These are phyloP conservation scores for Drosophila quadrilineata DNA, from an alignment of 1,140 invertebrate genomes.

Conservation along the genomic window DNA sequence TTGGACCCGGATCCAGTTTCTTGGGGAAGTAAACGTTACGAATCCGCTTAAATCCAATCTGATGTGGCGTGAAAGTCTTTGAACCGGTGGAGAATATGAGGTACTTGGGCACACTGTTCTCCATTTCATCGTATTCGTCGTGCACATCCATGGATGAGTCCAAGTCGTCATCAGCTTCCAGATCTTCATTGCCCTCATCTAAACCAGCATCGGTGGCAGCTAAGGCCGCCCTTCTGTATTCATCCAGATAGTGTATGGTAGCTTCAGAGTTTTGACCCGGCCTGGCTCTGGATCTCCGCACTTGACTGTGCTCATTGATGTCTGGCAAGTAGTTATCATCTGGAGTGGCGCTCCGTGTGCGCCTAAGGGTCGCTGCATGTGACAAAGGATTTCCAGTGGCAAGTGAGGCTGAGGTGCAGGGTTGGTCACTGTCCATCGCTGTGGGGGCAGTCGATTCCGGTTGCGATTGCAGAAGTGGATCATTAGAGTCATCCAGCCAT, in stretches of 20 bases:
- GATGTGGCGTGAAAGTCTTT: conserved; percentile 93
- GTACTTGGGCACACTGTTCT: conserved; percentile 84
- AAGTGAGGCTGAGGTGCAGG: conserved; percentile 5
- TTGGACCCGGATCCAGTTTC: conserved; percentile 86
- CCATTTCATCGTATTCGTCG: conserved; percentile 82
- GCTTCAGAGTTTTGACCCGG: conserved; percentile 38
- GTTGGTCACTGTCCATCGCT: not conserved
- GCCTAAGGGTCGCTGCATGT: conserved; percentile 51
- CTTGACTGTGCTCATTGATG: conserved; percentile 48
- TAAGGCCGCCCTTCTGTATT: conserved; percentile 54
- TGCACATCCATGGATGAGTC: conserved; percentile 40
- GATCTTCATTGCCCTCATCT: conserved; percentile 35
- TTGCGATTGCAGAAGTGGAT: conserved; percentile 42
- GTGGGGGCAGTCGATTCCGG: not conserved
- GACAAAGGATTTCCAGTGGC: conserved; percentile 60
- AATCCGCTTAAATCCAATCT: conserved; percentile 93
- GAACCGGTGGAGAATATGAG: conserved; percentile 93
- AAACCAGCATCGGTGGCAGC: conserved; percentile 2
- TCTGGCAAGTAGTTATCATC: conserved; percentile 64
- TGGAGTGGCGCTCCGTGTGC: conserved; percentile 49
- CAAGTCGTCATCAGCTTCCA: conserved; percentile 62
- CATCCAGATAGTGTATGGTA: conserved; percentile 67
- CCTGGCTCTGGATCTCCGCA: conserved; percentile 34
- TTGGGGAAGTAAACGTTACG: conserved; percentile 88
- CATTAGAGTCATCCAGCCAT: conserved; percentile 73